Conservation (phyloP, 2,888 invertebrate genomes). For the Miltochrista miniata region DNA sequence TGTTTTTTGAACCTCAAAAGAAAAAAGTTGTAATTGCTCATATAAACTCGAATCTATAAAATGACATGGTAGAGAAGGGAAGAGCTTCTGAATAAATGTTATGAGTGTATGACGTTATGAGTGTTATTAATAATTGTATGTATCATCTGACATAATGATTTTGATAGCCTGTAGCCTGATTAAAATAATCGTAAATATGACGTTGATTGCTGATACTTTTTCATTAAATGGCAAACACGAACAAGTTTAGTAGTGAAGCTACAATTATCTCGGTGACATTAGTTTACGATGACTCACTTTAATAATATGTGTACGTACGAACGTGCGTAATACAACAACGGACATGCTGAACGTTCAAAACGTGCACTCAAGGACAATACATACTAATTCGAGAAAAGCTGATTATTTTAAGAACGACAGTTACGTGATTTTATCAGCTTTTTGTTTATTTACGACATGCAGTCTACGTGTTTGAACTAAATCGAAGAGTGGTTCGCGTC, state of each 20-base stretch:
- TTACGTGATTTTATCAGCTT: constrained; percentile 24
- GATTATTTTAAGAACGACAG: constrained; percentile 37
- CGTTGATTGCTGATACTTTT: constrained; percentile 2
- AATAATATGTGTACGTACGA: background rate
- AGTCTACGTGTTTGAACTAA: constrained; percentile 27
- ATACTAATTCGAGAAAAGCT: constrained; percentile 32
- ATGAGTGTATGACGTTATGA: too few relatives aligned
- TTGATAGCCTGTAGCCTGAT: background rate
- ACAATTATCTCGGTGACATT: constrained; percentile 23
- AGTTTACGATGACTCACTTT: constrained; percentile 41
- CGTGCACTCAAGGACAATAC: constrained; percentile 32
- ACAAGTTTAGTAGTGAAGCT: constrained; percentile 55
- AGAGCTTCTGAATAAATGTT: too few relatives aligned
- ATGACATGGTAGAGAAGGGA: background rate
- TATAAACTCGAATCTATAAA: background rate
- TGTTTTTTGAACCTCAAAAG: too few relatives aligned
- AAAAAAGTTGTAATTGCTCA: too few relatives aligned
- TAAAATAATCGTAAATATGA: background rate
- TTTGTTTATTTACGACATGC: constrained; percentile 26
- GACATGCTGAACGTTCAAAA: constrained; percentile 24
- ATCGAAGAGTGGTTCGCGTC: constrained; percentile 46
- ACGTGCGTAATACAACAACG: constrained; percentile 10
- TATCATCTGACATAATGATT: background rate
- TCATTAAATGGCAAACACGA: constrained; percentile 19
- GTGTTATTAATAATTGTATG: background rate